phyloP scores from a whole-genome alignment of 2,797 vertebrate species.

The Clarias platycephalus region DNA sequence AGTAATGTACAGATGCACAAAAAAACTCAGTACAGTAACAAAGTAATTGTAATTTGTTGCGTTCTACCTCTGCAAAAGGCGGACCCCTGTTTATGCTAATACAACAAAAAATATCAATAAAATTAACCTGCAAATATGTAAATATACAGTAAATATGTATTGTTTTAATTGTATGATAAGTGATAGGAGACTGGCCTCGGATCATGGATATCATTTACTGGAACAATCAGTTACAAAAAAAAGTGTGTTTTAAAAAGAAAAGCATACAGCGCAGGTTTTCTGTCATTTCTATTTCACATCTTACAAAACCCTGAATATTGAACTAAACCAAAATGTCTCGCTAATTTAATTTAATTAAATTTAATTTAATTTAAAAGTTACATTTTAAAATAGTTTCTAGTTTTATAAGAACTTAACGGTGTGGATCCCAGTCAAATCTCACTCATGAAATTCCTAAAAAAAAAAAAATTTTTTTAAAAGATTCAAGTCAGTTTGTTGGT shows the following conservation, averaged over 20 bases:
- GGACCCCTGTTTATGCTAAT: too few species aligned
- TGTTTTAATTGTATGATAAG: not conserved
- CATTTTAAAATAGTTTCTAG: not conserved
- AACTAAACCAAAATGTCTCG: not conserved
- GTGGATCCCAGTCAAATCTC: not conserved
- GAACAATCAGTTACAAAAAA: not conserved
- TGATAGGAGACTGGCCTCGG: not conserved
- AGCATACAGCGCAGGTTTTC: not conserved
- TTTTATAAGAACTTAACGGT: not conserved
- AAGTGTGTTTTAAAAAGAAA: not conserved
- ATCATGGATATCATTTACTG: not conserved
- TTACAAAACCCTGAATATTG: not conserved
- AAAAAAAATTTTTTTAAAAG: too few species aligned
- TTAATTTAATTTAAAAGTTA: not conserved
- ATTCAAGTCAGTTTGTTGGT: too few species aligned
- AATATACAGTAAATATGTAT: not conserved
- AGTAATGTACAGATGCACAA: too few species aligned
- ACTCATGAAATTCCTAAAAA: not conserved
- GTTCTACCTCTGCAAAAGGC: too few species aligned
- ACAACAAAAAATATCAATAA: too few species aligned
- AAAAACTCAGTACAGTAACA: too few species aligned
- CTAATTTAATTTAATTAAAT: too few species aligned
- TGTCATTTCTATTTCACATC: not conserved
- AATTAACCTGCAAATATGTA: too few species aligned
- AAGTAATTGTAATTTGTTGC: too few species aligned